These are phyloP conservation scores for Agrochola lota DNA, from an alignment of 2,888 invertebrate species.

Conservation along the genomic window DNA sequence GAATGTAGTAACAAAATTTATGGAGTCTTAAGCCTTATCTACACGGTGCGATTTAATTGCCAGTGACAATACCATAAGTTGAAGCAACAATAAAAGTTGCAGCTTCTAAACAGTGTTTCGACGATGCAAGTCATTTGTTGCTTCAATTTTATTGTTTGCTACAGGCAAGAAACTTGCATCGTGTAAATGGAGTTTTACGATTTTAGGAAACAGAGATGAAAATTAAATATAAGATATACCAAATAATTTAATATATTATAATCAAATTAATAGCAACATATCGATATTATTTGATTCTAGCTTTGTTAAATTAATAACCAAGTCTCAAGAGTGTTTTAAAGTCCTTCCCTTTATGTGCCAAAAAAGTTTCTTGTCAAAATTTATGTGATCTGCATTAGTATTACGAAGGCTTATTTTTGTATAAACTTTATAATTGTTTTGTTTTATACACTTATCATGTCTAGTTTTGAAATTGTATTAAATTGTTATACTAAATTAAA, in stretches of 20 bases:
- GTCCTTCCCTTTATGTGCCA: constrained; percentile 5
- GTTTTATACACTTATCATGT: background rate
- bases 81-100: too few species aligned
- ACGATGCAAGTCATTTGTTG: too few species aligned
- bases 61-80: too few species aligned
- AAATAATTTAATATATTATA: background rate
- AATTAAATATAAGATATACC: background rate
- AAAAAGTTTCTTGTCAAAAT: constrained; percentile 13
- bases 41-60: too few species aligned
- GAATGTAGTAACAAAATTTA: background rate
- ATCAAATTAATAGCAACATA: background rate
- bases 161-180: too few species aligned
- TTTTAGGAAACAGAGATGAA: background rate
- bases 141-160: too few species aligned
- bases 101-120: too few species aligned
- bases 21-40: background rate
- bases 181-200: background rate
- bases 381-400: background rate
- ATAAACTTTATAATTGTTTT: background rate
- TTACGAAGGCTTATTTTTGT: background rate
- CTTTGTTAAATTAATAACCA: background rate
- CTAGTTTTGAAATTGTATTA: background rate
- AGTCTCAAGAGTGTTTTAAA: background rate
- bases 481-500: constrained; percentile 10
- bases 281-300: background rate